phyloP scores from a whole-genome alignment of 2,113 vertebrate species.

The Pedionomus torquatus region DNA sequence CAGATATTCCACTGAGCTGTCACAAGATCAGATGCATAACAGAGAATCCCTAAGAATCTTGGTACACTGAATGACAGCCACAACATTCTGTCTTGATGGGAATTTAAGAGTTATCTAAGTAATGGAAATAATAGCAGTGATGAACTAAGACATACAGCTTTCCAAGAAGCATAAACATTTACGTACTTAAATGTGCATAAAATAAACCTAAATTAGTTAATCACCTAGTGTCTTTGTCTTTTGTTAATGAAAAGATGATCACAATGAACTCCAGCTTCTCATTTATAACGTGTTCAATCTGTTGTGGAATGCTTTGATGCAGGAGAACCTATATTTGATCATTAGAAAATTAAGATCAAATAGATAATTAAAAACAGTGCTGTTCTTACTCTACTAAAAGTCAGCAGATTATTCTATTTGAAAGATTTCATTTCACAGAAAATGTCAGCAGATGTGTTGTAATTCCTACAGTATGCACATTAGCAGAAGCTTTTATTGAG shows the following conservation, averaged over 20 bases:
- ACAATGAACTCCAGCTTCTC: background rate
- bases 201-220: background rate
- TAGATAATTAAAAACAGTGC: background rate
- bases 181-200: background rate
- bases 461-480: background rate
- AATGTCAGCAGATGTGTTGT: background rate
- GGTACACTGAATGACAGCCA: background rate
- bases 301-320: background rate
- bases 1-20: constrained; percentile 1
- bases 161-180: background rate
- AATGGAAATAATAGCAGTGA: background rate
- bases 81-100: background rate
- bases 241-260: background rate
- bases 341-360: background rate
- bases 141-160: background rate
- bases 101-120: background rate
- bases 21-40: background rate
- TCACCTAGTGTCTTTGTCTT: background rate
- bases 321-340: background rate
- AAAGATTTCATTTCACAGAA: background rate
- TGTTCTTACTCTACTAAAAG: background rate
- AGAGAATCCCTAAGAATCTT: background rate
- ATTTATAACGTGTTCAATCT: background rate
- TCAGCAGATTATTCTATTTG: background rate
- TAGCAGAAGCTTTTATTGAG: background rate